Conservation (phyloP, 2,888 invertebrate species). For the Antheraea yamamai region DNA sequence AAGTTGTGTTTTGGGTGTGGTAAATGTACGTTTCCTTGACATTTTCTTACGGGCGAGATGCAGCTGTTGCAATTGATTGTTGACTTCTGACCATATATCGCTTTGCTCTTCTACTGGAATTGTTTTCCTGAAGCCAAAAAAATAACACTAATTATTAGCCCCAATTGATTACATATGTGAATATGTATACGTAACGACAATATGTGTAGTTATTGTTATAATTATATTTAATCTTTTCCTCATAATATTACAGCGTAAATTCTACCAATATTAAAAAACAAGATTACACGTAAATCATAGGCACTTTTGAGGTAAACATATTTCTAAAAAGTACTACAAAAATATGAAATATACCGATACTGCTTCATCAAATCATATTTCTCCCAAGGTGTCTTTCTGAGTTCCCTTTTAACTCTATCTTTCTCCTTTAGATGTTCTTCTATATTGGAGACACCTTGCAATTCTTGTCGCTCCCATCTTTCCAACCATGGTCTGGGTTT, state of each 20-base stretch:
- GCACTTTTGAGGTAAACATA: background rate
- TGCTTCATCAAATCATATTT: constrained; percentile 97
- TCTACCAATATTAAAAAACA: background rate
- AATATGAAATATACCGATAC: constrained; percentile 84
- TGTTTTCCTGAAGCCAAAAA: constrained; percentile 82
- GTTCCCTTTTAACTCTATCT: constrained; percentile 76
- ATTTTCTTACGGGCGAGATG: constrained; percentile 83
- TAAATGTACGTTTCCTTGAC: constrained; percentile 64
- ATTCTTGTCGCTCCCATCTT: constrained; percentile 91
- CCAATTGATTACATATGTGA: background rate
- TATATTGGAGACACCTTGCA: constrained; percentile 87
- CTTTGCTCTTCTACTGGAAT: constrained; percentile 94
- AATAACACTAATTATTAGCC: background rate
- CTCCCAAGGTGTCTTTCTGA: constrained; percentile 88
- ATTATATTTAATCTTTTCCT: background rate
- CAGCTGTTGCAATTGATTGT: constrained; percentile 87
- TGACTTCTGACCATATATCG: constrained; percentile 92
- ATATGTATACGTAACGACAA: background rate
- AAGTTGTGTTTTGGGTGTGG: constrained; percentile 64
- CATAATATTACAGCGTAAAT: background rate
- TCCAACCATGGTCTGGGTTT: constrained; percentile 95
- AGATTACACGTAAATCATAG: background rate
- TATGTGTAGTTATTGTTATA: too few relatives aligned
- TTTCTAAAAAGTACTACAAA: background rate
- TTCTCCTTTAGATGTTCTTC: constrained; percentile 81